Evolutionary conservation across 2,888 invertebrate species (phyloP).

Genomic region (Ormia ochracea): DNA sequence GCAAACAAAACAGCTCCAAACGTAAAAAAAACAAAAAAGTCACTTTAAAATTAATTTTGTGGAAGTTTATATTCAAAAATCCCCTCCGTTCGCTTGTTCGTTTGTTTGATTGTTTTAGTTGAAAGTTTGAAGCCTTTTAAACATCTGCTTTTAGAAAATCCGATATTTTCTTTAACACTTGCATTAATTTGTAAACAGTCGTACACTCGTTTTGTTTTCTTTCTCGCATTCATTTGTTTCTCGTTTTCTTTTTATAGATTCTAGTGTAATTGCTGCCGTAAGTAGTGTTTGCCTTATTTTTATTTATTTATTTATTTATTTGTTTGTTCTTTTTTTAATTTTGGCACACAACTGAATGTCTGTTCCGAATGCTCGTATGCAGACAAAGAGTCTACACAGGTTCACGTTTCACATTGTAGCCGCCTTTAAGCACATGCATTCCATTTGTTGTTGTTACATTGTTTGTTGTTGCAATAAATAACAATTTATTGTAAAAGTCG

Average conservation of each 20-base stretch:
- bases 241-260: neutral
- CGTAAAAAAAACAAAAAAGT: too few relatives aligned
- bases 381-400: slow-evolving; percentile 45
- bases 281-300: too few relatives aligned
- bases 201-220: neutral
- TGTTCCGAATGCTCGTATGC: slow-evolving; percentile 16
- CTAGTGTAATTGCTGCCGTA: slow-evolving; percentile 3
- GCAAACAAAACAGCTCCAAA: too few relatives aligned
- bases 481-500: slow-evolving; percentile 1
- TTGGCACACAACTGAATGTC: slow-evolving; percentile 15
- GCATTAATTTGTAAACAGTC: neutral
- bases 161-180: slow-evolving; percentile 2
- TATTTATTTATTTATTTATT: neutral
- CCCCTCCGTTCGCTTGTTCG: too few relatives aligned
- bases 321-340: neutral
- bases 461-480: slow-evolving; percentile 16
- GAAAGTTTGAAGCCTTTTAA: neutral
- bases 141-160: neutral
- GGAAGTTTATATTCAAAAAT: too few relatives aligned
- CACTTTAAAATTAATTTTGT: too few relatives aligned
- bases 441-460: slow-evolving; percentile 6
- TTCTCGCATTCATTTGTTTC: neutral
- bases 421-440: slow-evolving; percentile 4
- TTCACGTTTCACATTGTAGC: slow-evolving; percentile 10
- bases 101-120: too few relatives aligned